These are phyloP conservation scores for Hystrix brachyura DNA, from an alignment of 2,113 vertebrate genomes.

Conservation along the genomic window DNA sequence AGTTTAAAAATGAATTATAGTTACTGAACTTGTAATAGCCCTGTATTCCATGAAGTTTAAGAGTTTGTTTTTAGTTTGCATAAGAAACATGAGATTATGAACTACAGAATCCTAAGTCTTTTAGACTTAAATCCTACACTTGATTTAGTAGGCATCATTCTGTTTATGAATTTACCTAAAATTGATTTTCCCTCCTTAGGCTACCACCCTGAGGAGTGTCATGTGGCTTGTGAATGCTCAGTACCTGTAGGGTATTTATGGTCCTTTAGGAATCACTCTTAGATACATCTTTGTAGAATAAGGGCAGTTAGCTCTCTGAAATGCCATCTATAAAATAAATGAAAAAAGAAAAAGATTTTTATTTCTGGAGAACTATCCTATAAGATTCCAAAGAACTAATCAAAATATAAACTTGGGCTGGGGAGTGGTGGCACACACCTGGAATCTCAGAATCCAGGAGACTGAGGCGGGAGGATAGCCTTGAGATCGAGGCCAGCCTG, in stretches of 20 bases:
- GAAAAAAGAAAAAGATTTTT: neutral
- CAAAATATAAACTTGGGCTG: conserved; percentile 3
- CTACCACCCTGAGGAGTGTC: neutral
- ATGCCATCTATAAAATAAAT: neutral
- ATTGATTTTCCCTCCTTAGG: neutral
- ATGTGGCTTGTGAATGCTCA: neutral
- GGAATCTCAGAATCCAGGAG: neutral
- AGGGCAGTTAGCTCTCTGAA: neutral
- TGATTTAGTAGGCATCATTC: conserved; percentile 1
- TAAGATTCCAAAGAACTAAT: conserved; percentile 37
- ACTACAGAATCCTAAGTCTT: neutral
- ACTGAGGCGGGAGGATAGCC: neutral
- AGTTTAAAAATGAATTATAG: conserved; percentile 39
- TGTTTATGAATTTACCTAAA: conserved; percentile 2
- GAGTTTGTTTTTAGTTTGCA: conserved; percentile 18
- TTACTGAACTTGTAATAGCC: conserved; percentile 9
- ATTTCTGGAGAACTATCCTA: neutral
- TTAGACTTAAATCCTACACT: conserved; percentile 11
- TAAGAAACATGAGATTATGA: conserved; percentile 27
- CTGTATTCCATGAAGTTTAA: conserved; percentile 27
- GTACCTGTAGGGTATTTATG: neutral
- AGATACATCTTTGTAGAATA: neutral
- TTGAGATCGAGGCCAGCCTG: neutral
- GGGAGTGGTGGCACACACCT: neutral
- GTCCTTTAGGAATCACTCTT: neutral